Base-by-base conservation (phyloP, 2,797 vertebrate species). In the Mico argentatus region DNA sequence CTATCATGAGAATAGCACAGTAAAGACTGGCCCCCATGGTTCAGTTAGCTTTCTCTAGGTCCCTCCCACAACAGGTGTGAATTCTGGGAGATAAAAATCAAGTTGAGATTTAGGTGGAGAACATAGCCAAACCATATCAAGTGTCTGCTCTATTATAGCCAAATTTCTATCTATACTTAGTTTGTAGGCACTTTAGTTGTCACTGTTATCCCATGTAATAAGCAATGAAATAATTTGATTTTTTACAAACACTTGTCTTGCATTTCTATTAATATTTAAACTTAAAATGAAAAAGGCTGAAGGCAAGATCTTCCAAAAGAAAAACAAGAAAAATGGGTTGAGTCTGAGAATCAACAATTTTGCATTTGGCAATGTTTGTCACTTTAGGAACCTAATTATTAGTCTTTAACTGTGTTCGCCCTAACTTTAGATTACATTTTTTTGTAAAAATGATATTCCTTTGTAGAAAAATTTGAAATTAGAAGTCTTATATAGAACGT, bases 251-350 rank as follows among this genome's bases (percentile, higher is more conserved):
- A 72, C 3, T 30, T 41, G 73, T 82, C 83, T 36, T 84, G 11
- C 9, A 95, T 89, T 94, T 82, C 13, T 85, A 75, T 86, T 91
- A 61, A 88, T 95, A 79, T 84, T 91, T 91, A 94, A 95, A 87
- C 10, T 39, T 61, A 4, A 33, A 81, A 75, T 67, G 5, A 91
- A 82, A 70, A 55, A 91, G 64, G 76, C 5, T 72, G 26, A 93
- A 95, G 26, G 10, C 26, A 76, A 8, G 22, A 48, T 26, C 19
- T 96, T 67, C 15, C 10, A 24, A 44, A 92, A 39, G 24, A 67
- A 96, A 94, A 77, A 15, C 30, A 64, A 94, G 27, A 88, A 88
- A 93, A 88, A 86, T 39, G 50, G n/a, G 6, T 83, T 76, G 36
- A 94, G 22, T 79, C 26, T 87, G 72, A 91, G 91, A 86, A 39